Base-by-base conservation (phyloP, 2,113 vertebrate species). In the Hemiprocne comata region DNA sequence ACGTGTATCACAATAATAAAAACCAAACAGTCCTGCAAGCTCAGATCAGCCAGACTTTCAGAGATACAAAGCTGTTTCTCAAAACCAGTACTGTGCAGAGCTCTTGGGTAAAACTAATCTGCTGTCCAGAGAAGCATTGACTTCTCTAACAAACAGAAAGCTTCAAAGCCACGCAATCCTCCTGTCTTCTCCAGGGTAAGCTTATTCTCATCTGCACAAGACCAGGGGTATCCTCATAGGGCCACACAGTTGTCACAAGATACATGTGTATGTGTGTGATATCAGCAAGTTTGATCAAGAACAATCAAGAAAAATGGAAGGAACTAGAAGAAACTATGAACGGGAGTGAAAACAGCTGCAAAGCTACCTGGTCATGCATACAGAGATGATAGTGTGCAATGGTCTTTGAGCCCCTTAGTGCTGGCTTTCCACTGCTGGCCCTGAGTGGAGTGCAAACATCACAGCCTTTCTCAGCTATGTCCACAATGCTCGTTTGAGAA, bases 231-330 rank as follows among this genome's bases (percentile, higher is more conserved):
- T 31, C n/a, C n/a, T 62, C 69, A 42, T 0, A 46, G 60, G 50
- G 46, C 33, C 29, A 76, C 9, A 11, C 23, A 48, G 9, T 2
- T 67, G 25, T 13, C 23, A 1, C 6, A 51, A 69, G 54, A 38
- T 7, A 10, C 0, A 2, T 4, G 19, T 5, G 2, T 26, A 6
- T 0, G 10, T 50, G 7, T 1, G 0, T 24, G 9, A 1, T 21
- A 86, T 3, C 33, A 51, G 36, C 51, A 71, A 61, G 25, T 36
- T 9, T 24, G n/a, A 83, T 46, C 44, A 65, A 58, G 8, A 82
- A 54, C 55, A 66, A 80, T 3, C 20, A 70, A 48, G 46, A 76
- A 77, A 78, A 66, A 88, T 3, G 11, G 17, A 50, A 82, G 25
- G 25, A 85, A 77, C 13, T 19, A 57, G 10, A 90, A 70, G 26